A percentile compares a stretch with the other conserved stretches of the same genome.
phyloP scores from a whole-genome alignment of 2,113 vertebrate species.

The Phoenicopterus ruber region DNA sequence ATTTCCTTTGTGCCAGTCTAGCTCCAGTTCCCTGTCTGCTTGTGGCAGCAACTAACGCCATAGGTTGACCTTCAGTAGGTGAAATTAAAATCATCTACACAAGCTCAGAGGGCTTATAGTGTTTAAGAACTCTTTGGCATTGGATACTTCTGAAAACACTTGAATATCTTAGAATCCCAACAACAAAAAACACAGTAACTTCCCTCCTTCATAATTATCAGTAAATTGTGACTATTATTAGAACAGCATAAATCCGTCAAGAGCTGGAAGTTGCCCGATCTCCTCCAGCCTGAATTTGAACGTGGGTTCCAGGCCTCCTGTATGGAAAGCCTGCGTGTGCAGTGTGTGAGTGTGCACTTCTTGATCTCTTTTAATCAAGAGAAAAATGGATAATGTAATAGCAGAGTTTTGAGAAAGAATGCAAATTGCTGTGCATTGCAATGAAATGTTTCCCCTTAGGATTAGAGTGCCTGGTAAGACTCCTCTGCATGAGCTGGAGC shows the following conservation, averaged over 20 bases:
- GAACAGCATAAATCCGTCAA: constrained; percentile 7
- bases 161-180: background rate
- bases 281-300: background rate
- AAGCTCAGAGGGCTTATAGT: background rate
- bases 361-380: constrained; percentile 35
- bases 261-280: constrained; percentile 1
- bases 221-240: constrained; percentile 26
- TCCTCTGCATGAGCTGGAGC: background rate
- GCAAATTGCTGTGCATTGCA: constrained; percentile 32
- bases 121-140: background rate
- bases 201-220: constrained; percentile 32
- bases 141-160: background rate
- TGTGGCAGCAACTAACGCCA: background rate
- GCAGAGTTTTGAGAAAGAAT: constrained; percentile 23
- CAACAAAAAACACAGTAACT: background rate
- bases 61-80: background rate
- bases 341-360: background rate
- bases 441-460: constrained; percentile 47
- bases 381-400: constrained; percentile 40
- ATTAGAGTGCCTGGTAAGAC: constrained; percentile 18
- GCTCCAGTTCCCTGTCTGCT: background rate
- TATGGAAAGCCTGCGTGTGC: constrained; percentile 5
- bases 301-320: constrained; percentile 21
- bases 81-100: background rate
- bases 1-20: background rate